These are phyloP conservation scores for Zosterops borbonicus DNA, from an alignment of 2,113 vertebrate genomes.

Conservation along the genomic window DNA sequence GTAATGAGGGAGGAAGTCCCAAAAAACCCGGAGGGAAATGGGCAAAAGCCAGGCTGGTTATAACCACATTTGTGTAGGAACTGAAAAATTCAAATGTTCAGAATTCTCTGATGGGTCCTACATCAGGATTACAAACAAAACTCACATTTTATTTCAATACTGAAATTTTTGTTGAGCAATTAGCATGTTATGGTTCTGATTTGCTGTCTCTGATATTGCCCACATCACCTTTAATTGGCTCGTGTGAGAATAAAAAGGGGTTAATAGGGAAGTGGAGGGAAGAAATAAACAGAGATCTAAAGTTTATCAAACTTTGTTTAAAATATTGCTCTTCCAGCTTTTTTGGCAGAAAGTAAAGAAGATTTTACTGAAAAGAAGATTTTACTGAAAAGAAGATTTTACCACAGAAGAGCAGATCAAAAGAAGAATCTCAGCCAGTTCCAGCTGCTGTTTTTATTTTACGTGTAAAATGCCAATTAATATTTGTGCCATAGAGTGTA, in stretches of 20 bases:
- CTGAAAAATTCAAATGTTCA: not conserved
- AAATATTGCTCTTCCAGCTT: not conserved
- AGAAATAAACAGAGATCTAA: no score
- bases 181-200: no score
- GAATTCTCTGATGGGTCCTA: not conserved
- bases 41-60: not conserved
- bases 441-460: not conserved
- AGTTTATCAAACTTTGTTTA: no score
- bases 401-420: not conserved
- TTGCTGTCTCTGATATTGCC: no score
- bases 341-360: not conserved
- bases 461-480: not conserved
- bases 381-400: not conserved
- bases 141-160: fast-evolving
- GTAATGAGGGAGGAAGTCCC: not conserved
- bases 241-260: no score
- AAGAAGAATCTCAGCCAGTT: not conserved
- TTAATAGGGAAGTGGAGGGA: no score
- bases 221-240: no score
- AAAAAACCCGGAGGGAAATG: not conserved
- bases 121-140: not conserved
- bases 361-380: not conserved
- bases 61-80: not conserved
- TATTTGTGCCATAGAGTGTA: not conserved
- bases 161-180: no score